Base-by-base conservation (phyloP, 2,888 invertebrate species). In the Balanococcus diminutus region DNA sequence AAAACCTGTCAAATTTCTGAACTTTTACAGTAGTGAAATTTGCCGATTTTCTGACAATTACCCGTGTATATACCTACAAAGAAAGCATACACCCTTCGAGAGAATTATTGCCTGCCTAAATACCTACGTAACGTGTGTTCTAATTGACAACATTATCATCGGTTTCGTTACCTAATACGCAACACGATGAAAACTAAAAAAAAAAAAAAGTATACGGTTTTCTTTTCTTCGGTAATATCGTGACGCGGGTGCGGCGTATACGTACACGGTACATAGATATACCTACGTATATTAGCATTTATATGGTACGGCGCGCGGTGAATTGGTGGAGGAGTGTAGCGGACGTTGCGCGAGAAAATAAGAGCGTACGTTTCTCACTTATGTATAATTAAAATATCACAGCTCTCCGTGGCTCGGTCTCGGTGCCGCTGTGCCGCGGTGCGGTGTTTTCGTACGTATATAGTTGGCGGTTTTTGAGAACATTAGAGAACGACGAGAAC, bases 341-440 rank as follows among this genome's bases (percentile, higher is more conserved):
- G 56, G 56, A 56, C 56, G 56, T 56, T 56, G 56, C 56, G 56
- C 56, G 56, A 22, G 22, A 56, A 22, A 56, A 56, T 22, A 56
- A 56, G 42, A 42, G 16, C 56, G 56, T 56, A 56, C 56, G 56
- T 56, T 56, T 56, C 56, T 56, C 56, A 56, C 56, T 56, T 56
- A 56, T 56, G 56, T 56, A 56, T 56, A 56, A 56, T 56, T 56
- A 56, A 56, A 56, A 56, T 56, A 56, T 56, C 56, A 56, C 56
- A 42, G 16, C 42, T 14, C 42, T 42, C 11, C 14, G 42, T 42
- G 14, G 11, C 42, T 42, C 42, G 14, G 42, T 42, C 42, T 16
- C 42, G 42, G 42, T 16, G 42, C 42, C 14, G 56, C 19, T 8
- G 46, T 16, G 11, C 16, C 11, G 6, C 11, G 2, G 56, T 19